Evolutionary conservation across 2,113 vertebrate genomes (phyloP), one percentile per base, ranked within the genome.

Genomic region (Oxyruncus cristatus): DNA sequence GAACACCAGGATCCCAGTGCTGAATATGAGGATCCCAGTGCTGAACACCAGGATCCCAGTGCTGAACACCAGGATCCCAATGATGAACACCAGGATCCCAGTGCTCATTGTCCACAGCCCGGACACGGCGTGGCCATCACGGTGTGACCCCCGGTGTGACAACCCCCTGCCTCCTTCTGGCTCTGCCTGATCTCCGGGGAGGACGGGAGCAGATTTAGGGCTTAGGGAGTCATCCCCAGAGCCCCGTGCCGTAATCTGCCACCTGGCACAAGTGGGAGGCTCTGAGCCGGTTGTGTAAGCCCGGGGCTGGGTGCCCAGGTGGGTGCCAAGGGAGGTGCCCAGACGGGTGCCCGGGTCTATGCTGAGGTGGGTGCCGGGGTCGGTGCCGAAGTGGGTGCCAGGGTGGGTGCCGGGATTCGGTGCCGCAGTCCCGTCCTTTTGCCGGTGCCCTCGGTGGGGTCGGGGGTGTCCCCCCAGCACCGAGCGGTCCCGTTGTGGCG

Each of bases 71-170:
- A 22, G 11, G 2, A 23, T 23, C 41, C n/a, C 3, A 44, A 0
- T 23, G 44, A 42, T 16, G 72, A 35, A 3, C 30, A 1, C 0
- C 12, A 49, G 47, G 2, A 19, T 24, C 41, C 35, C 4, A 44
- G 0, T 16, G 56, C 52, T 18, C 55, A 37, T 3, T 0, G 37
- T 11, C 8, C 47, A 2, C 10, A 10, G 1, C 8, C 28, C 41
- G 9, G 75, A 1, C 24, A 1, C 0, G 7, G 46, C 41, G 0
- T 1, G 9, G 68, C 1, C n/a, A 33, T 1, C 35, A 1, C 22
- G 4, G 42, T 14, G 52, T 53, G 52, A 32, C 53, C 58, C 58
- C 58, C 14, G n/a, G n/a, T 26, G 53, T 39, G 37, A 8, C 77
- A 67, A 58, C 12, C 18, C 56, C 74, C 66, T 3, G 65, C 35